A percentile compares a stretch with the other conserved stretches of the same genome.
Evolutionary conservation across 2,113 vertebrate species (phyloP).

Genomic region (Suncus etruscus): DNA sequence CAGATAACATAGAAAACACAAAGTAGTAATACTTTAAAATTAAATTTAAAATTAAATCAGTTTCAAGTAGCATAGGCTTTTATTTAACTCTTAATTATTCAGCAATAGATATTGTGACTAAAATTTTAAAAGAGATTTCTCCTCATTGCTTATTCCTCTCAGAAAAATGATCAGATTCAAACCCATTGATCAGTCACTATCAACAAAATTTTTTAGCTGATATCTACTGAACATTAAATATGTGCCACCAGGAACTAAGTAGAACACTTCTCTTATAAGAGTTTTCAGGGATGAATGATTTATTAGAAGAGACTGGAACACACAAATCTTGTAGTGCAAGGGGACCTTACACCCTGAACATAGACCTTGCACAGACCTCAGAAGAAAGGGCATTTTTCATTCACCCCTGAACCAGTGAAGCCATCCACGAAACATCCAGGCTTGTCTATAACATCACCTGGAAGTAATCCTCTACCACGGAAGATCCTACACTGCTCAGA

Average conservation of each 20-base stretch:
- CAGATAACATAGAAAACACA: constrained; percentile 52
- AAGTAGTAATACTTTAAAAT: constrained; percentile 47
- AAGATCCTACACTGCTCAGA: no score
- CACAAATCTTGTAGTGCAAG: no score
- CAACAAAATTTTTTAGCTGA: background rate
- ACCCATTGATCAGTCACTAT: constrained; percentile 2
- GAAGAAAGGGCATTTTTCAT: no score
- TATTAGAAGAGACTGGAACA: background rate
- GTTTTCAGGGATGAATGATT: background rate
- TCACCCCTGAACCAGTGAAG: no score
- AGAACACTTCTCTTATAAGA: background rate
- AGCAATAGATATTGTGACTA: constrained; percentile 22
- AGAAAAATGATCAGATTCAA: constrained; percentile 34
- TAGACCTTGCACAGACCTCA: no score
- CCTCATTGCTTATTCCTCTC: background rate
- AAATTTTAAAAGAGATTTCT: constrained; percentile 51
- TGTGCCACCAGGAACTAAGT: background rate
- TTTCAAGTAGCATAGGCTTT: constrained; percentile 3
- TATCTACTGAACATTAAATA: constrained; percentile 23
- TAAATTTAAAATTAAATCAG: constrained; percentile 59
- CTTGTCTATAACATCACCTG: no score
- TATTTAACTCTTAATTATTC: constrained; percentile 54
- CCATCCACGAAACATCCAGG: no score
- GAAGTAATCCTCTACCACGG: no score
- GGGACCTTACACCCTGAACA: no score